phyloP scores from a whole-genome alignment of 2,113 vertebrate species.

The Laticauda colubrina region DNA sequence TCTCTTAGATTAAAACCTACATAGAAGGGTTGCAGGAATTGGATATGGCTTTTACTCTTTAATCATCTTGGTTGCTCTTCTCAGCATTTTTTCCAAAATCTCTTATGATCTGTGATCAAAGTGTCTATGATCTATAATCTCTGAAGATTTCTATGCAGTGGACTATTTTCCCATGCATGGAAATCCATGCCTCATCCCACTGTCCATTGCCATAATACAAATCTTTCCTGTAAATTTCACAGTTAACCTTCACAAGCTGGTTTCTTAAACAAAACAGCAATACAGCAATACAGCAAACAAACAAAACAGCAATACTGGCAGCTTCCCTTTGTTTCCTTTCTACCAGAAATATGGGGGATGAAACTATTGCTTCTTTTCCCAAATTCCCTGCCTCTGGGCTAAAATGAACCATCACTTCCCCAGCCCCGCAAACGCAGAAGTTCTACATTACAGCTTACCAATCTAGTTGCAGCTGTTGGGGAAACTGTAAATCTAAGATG shows the following conservation, averaged over 20 bases:
- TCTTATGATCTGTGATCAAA: not conserved
- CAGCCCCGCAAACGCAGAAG: not conserved
- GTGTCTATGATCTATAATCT: not conserved
- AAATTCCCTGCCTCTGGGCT: not conserved
- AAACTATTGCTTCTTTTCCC: not conserved
- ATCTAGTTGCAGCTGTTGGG: not conserved
- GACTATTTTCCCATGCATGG: not conserved
- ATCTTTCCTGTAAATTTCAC: not conserved
- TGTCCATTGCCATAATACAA: not conserved
- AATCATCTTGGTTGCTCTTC: not conserved
- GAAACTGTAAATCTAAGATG: not conserved
- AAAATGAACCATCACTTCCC: not conserved
- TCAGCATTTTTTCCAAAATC: not conserved
- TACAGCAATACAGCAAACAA: no score
- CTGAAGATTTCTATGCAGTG: not conserved
- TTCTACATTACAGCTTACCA: not conserved
- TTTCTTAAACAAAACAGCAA: not conserved
- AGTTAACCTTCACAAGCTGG: not conserved
- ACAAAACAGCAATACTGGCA: not conserved
- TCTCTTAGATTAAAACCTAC: not conserved
- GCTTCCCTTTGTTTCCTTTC: not conserved
- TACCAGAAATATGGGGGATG: not conserved
- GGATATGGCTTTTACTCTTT: no score
- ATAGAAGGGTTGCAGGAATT: no score
- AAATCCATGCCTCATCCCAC: not conserved